Evolutionary conservation across 2,888 invertebrate species (phyloP), one percentile per base, ranked within the genome.

Genomic region (Diplolepis rosae): DNA sequence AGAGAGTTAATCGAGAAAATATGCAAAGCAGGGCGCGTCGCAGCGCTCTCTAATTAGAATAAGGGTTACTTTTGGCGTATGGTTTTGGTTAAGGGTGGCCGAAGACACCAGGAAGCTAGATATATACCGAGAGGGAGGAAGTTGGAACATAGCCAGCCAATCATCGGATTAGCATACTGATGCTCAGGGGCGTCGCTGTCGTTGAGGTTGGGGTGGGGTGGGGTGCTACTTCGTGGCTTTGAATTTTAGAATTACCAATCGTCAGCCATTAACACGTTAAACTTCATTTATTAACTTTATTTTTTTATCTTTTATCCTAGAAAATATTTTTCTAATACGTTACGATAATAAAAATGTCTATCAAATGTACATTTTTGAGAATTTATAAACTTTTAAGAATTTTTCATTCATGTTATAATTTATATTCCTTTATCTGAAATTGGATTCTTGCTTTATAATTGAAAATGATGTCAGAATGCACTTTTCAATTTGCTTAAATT

Each of bases 161-260:
- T 88, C 88, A 88, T 88, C 84, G 87, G 88, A 89, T 89, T 89
- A 88, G 88, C 88, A 88, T 88, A 89, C 87, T 88, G 86, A 88
- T 88, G 88, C 85, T 85, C 84, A 84, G 85, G 86, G 87, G 87
- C 87, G 87, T 86, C 83, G 81, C 85, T 82, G 83, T 82, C 83
- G 87, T 85, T 87, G 84, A 80, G 85, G 82, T 83, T 66, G 82
- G 84, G 86, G 87, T 86, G 86, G 85, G 84, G n/a, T n/a, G n/a
- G 87, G 85, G 85, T 84, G 84, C 85, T 85, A 85, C 85, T 84
- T 83, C 82, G 77, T 77, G 80, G 83, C 83, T 84, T 85, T 86
- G 85, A 85, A 87, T 86, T 85, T 84, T 84, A 83, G 84, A n/a
- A 84, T 85, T 75, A 80, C 72, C 77, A 70, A 73, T n/a, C n/a